phyloP scores from a whole-genome alignment of 1,140 invertebrate genomes.

The Drosophila trapezifrons region DNA sequence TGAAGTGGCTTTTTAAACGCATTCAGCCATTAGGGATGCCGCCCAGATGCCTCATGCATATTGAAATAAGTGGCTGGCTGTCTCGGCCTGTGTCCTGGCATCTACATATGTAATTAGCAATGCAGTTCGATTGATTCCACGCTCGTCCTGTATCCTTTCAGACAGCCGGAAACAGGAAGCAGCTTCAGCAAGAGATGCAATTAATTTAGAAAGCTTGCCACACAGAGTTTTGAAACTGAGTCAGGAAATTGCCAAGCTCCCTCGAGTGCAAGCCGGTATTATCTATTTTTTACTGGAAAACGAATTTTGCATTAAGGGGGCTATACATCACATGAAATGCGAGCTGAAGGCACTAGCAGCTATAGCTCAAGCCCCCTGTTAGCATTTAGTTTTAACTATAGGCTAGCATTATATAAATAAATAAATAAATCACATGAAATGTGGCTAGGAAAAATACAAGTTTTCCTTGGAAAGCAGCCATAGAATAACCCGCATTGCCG shows the following conservation, averaged over 20 bases:
- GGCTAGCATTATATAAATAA: too few relatives aligned
- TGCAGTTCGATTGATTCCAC: slow-evolving; percentile 16
- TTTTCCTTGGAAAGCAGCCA: neutral
- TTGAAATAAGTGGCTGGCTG: slow-evolving; percentile 18
- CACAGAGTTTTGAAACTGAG: slow-evolving; percentile 1
- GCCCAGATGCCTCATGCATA: slow-evolving; percentile 32
- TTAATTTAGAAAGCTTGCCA: slow-evolving; percentile 24
- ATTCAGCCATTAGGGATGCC: slow-evolving; percentile 23
- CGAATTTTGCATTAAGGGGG: neutral
- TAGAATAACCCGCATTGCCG: too few relatives aligned
- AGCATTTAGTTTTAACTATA: too few relatives aligned
- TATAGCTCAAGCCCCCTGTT: too few relatives aligned
- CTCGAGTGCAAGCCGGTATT: neutral
- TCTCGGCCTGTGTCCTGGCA: slow-evolving; percentile 27
- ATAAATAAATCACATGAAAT: too few relatives aligned
- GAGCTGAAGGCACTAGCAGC: too few relatives aligned
- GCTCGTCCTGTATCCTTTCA: slow-evolving; percentile 31
- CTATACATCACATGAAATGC: neutral
- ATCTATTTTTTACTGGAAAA: neutral
- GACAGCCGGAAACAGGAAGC: slow-evolving; percentile 43
- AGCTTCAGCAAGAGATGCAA: slow-evolving; percentile 9
- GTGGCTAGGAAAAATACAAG: neutral
- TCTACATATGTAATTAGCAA: slow-evolving; percentile 44
- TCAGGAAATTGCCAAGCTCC: slow-evolving; percentile 29
- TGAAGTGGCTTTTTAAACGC: slow-evolving; percentile 44